Base-by-base conservation (phyloP, 1,140 invertebrate genomes). In the Doryteuthis pealeii region DNA sequence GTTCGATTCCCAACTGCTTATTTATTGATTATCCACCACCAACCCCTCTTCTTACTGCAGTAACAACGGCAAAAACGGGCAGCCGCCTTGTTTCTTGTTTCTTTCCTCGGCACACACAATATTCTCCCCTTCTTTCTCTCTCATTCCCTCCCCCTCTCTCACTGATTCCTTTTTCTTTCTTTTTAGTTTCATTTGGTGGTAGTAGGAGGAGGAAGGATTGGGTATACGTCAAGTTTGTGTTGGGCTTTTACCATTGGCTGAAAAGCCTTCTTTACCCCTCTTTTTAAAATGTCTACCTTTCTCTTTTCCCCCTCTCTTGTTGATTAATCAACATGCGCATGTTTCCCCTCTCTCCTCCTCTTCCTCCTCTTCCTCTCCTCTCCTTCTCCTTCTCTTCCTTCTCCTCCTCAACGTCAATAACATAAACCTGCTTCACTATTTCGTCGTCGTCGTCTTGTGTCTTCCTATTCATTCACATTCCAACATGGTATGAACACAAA, bases 401-500 rank as follows among this genome's bases (percentile, higher is more conserved):
- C n/a, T 40, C 35, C 3, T 40, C 10, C 10, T 10, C 3, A 40
- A 40, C 35, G 35, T 10, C 35, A 40, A 40, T 40, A 40, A 40
- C 35, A 40, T 40, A 3, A 40, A 40, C 35, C 35, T 40, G 35
- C 35, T 40, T 40, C 10, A 5, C 10, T 10, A 10, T 40, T 10
- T 40, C 10, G 35, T 62, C 58, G 3, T 62, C 28, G n/a, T n/a
- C n/a, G n/a, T n/a, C n/a, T n/a, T n/a, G n/a, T n/a, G n/a, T n/a
- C n/a, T n/a, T n/a, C 58, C 15, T 5, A n/a, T 62, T 15, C 58
- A 26, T 30, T 62, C 58, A 62, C 54, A 62, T 62, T 62, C 54
- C 54, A 28, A 62, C 54, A 62, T 62, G 54, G 54, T 62, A 62
- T n/a, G 54, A 40, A 40, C 35, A n/a, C 35, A 40, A 22, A 62